Base-by-base conservation (phyloP, 2,888 invertebrate genomes). In the Dolichopus griseipennis region DNA sequence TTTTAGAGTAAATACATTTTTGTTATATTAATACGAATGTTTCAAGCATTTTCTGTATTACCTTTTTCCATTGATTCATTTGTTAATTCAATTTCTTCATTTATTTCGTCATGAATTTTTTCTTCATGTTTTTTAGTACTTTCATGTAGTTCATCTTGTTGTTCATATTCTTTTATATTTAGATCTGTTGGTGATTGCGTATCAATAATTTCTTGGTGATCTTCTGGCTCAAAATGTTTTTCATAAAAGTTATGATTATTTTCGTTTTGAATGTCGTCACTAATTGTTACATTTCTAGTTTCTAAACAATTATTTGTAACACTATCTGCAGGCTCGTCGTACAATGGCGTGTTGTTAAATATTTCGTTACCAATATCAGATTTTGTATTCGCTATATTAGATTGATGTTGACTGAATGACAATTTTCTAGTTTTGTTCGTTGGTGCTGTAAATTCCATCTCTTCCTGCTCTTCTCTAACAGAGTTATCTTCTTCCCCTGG, bases 291-390 rank as follows among this genome's bases (percentile, higher is more conserved):
- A 52, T 52, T 52, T 52, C 18, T 52, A 52, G 9, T 52, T 52
- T 52, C 52, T 18, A 15, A 6, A 52, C 52, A 52, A 52, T 65
- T 65, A 9, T 61, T 21, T 33, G 66, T 6, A 15, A 3, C 27
- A 7, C 41, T 27, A 22, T 69, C 68, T 37, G 72, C 69, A 12
- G 72, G 72, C 66, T 79, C 78, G 68, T 79, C 79, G 64, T 78
- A 78, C 33, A 78, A 73, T 1, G 78, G 78, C 15, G 78, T 79
- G 69, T 75, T 76, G 67, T 72, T 71, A 52, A 67, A 69, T 65
- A 67, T 68, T 61, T 70, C 67, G 34, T 64, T 33, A 70, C 69
- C 21, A 70, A 71, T 68, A 70, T 71, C 61, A 67, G 71, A 68
- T 73, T 70, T 63, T 7, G 62, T 63, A 37, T 22, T 62, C 43